phyloP scores from a whole-genome alignment of 2,113 vertebrate genomes.

The Sardina pilchardus region DNA sequence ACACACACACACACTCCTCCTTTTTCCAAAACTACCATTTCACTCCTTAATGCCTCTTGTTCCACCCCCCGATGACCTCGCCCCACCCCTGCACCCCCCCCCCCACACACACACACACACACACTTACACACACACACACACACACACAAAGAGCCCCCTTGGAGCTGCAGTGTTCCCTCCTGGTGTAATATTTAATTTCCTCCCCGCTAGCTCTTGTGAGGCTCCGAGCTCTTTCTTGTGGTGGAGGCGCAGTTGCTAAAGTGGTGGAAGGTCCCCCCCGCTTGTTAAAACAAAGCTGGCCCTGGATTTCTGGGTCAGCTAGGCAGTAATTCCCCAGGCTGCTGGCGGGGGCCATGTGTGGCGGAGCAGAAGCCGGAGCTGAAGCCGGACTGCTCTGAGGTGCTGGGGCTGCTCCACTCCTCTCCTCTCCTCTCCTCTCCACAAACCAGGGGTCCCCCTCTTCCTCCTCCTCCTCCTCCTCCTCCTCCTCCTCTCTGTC shows the following conservation, averaged over 20 bases:
- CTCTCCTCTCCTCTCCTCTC: no score
- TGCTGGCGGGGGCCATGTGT: slow-evolving; percentile 60
- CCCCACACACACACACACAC: not conserved
- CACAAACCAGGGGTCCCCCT: not conserved
- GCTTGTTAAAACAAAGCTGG: slow-evolving; percentile 80
- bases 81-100: slow-evolving; percentile 37
- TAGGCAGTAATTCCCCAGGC: slow-evolving; percentile 69
- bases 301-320: slow-evolving; percentile 78
- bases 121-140: not conserved
- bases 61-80: slow-evolving; percentile 41
- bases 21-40: slow-evolving; percentile 43
- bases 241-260: slow-evolving; percentile 67
- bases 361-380: slow-evolving; percentile 40
- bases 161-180: slow-evolving; percentile 60
- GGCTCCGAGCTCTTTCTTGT: slow-evolving; percentile 70
- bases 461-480: not conserved
- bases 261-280: slow-evolving; percentile 68
- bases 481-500: not conserved
- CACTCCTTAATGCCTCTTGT: slow-evolving; percentile 46
- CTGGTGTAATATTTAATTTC: slow-evolving; percentile 78
- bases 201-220: slow-evolving; percentile 65
- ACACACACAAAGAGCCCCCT: not conserved
- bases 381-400: not conserved
- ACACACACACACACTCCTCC: slow-evolving; percentile 21
- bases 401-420: not conserved